Evolutionary conservation across 2,113 vertebrate species (phyloP), one percentile per base, ranked within the genome.

Genomic region (Callipepla californica): DNA sequence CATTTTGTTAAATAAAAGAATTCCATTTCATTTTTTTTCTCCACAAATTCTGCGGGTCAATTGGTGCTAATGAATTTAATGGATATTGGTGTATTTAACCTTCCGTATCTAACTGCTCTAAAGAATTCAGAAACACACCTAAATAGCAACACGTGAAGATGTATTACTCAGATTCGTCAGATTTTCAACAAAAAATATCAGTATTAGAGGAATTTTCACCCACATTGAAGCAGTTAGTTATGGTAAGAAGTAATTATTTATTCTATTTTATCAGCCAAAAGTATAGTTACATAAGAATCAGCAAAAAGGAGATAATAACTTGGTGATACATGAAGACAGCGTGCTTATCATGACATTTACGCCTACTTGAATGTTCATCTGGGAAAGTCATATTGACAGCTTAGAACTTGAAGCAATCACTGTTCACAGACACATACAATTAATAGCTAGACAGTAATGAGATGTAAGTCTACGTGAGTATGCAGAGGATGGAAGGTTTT

Each of bases 301-400:
- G 69, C 76, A 94, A 90, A 94, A 87, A 86, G 26, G 50, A 93
- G 76, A 82, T 36, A 93, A 87, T 45, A 97, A 93, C 70, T 91
- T 92, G 79, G 42, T 44, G 63, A 95, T 95, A 74, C 75, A 93
- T 65, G 65, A 96, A 97, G 95, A 92, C 95, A 96, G 75, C 38
- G 88, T 95, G 92, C 82, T 91, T 97, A 68, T 96, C 96, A 95
- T 95, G 95, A 92, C 89, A 96, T 96, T 95, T 94, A 97, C 94
- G 57, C 92, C 96, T 92, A 97, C 93, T 92, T 93, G 81, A 92
- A 97, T 92, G 78, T 90, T 96, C 94, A 95, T 80, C 91, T 92
- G 88, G 80, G 61, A 95, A 86, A 96, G 65, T 96, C 94, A 94
- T 87, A 93, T 38, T 97, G 97, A 96, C 94, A 97, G 87, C 63